phyloP scores from a whole-genome alignment of 1,140 invertebrate species.

The Phocides pigmalion region DNA sequence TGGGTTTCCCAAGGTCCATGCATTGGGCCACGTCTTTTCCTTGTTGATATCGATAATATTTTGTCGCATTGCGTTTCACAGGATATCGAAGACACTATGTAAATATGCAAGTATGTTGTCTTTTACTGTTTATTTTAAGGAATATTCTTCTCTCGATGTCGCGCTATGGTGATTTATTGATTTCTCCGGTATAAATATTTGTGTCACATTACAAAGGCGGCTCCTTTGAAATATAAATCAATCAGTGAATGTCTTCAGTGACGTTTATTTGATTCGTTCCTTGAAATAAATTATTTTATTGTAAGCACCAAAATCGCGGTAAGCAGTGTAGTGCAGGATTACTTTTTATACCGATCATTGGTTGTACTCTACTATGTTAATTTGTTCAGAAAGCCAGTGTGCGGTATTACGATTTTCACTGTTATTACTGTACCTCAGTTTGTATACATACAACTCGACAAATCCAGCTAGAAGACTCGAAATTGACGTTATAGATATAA shows the following conservation, averaged over 20 bases:
- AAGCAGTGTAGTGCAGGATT: background rate
- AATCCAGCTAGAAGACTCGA: too few species aligned
- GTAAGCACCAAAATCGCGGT: too few species aligned
- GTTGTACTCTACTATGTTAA: background rate
- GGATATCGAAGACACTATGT: too few species aligned
- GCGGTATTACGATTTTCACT: too few species aligned
- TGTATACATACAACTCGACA: too few species aligned
- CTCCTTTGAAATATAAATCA: slow-evolving; percentile 3
- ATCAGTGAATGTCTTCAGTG: slow-evolving; percentile 2
- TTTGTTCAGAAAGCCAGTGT: too few species aligned
- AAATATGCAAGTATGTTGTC: too few species aligned
- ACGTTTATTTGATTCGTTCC: slow-evolving; percentile 2
- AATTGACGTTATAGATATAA: too few species aligned
- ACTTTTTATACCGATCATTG: background rate
- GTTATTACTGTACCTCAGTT: too few species aligned
- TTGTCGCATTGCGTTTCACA: background rate
- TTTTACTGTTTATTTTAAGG: background rate
- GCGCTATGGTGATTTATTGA: background rate
- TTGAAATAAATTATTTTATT: slow-evolving; percentile 2
- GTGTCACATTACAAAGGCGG: background rate
- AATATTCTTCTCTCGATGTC: background rate
- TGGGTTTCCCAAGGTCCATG: background rate
- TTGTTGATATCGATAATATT: background rate
- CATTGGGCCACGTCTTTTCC: background rate
- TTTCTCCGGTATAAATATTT: slow-evolving; percentile 6